Evolutionary conservation across 2,888 invertebrate genomes (phyloP).

Genomic region (Lasioglossum oenotherae): DNA sequence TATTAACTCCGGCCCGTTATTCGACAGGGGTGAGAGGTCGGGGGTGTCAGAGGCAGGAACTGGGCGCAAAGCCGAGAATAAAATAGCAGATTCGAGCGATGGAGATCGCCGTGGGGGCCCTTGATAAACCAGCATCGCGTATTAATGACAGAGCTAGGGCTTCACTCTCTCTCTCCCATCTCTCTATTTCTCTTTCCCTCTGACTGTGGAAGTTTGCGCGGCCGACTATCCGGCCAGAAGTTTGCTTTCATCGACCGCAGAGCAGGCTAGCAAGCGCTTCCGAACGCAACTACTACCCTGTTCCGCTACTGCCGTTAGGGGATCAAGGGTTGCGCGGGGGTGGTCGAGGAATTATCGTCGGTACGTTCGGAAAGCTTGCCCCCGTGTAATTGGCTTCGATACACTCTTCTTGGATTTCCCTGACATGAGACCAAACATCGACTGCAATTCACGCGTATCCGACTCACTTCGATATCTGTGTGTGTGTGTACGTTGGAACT

Average conservation of each 20-base stretch:
- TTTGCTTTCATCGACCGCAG: slow-evolving; percentile 50
- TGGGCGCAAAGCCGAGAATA: not conserved
- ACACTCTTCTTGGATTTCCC: slow-evolving; percentile 30
- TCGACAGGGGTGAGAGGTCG: not conserved
- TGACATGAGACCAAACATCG: slow-evolving; percentile 35
- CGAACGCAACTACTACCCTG: slow-evolving; percentile 27
- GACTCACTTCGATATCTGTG: not conserved
- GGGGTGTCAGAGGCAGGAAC: not conserved
- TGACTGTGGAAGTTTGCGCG: not conserved
- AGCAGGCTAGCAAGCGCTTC: slow-evolving; percentile 34
- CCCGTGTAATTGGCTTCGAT: slow-evolving; percentile 40
- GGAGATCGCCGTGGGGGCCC: not conserved
- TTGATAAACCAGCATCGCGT: slow-evolving; percentile 28
- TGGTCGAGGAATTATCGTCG: slow-evolving; percentile 36
- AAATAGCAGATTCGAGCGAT: not conserved
- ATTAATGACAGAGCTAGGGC: slow-evolving; percentile 49
- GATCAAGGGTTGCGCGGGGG: not conserved
- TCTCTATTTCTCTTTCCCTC: not conserved
- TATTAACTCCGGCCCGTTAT: not conserved
- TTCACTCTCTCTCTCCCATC: not conserved
- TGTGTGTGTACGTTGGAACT: not conserved
- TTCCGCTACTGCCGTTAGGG: not conserved
- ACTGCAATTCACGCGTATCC: slow-evolving; percentile 1
- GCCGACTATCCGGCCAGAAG: slow-evolving; percentile 16
- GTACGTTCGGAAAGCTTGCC: slow-evolving; percentile 37